A percentile compares a stretch with the other conserved stretches of the same genome.
Evolutionary conservation across 2,888 invertebrate species (phyloP).

Genomic region (Heliconius cydno): DNA sequence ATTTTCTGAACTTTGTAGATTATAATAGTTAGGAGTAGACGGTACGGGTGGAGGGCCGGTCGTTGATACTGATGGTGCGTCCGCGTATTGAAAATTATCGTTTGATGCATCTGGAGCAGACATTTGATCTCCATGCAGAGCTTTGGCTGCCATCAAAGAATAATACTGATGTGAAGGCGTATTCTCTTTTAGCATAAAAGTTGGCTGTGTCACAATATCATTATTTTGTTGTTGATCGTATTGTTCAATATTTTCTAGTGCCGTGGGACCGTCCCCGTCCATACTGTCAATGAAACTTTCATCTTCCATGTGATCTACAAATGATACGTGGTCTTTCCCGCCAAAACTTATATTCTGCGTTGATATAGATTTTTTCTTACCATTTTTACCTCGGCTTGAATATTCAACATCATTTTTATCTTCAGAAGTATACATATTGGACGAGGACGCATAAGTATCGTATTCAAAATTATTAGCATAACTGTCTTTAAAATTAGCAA

Average conservation of each 20-base stretch:
- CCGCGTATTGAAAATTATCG: constrained; percentile 69
- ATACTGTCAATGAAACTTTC: constrained; percentile 50
- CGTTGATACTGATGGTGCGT: constrained; percentile 61
- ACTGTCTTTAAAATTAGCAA: constrained; percentile 63
- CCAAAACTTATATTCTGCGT: constrained; percentile 77
- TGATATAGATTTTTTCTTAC: constrained; percentile 74
- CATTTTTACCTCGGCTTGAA: constrained; percentile 57
- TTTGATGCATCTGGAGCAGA: constrained; percentile 71
- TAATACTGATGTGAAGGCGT: constrained; percentile 72
- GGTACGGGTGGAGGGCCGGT: constrained; percentile 52
- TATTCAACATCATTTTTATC: constrained; percentile 58
- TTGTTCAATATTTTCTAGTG: constrained; percentile 59
- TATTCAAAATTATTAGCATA: constrained; percentile 69
- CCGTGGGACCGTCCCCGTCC: constrained; percentile 58
- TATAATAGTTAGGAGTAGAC: constrained; percentile 40
- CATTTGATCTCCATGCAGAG: constrained; percentile 63
- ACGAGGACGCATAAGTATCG: constrained; percentile 70
- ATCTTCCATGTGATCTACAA: constrained; percentile 69
- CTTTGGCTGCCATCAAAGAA: constrained; percentile 68
- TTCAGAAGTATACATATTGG: constrained; percentile 63
- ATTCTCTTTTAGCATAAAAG: constrained; percentile 65
- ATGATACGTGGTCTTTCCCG: constrained; percentile 68
- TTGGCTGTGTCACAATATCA: constrained; percentile 59
- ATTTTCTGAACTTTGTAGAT: constrained; percentile 31
- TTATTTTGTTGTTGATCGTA: constrained; percentile 56